These are phyloP conservation scores for Hyperoplus immaculatus DNA, from an alignment of 2,797 vertebrate species.

Conservation along the genomic window DNA sequence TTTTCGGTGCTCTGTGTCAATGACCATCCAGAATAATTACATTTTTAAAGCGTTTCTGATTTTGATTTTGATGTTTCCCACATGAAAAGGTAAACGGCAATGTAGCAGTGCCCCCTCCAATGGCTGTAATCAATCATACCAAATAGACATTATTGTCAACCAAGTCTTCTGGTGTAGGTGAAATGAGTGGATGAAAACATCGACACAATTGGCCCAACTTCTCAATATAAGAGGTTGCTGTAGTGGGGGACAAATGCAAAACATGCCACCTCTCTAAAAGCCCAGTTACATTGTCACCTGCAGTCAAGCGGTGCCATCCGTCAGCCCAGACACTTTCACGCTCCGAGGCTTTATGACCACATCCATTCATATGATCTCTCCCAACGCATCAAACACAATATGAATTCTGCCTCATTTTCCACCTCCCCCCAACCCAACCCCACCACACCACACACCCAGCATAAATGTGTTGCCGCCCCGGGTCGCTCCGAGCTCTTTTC, in stretches of 20 bases:
- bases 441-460: background rate
- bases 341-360: conserved; percentile 52
- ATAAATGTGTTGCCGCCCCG: conserved; percentile 40
- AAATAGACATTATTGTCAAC: background rate
- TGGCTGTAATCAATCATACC: conserved; percentile 10
- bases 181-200: conserved; percentile 30
- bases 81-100: background rate
- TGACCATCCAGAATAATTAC: background rate
- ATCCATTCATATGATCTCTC: conserved; percentile 59
- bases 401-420: conserved; percentile 41
- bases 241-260: conserved; percentile 34
- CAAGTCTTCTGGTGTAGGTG: background rate
- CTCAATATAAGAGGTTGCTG: conserved; percentile 16
- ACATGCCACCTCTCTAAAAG: conserved; percentile 37
- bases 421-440: background rate
- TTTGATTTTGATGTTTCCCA: background rate
- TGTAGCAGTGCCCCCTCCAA: conserved; percentile 13
- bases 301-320: conserved; percentile 45
- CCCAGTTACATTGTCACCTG: conserved; percentile 46
- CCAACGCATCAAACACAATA: conserved; percentile 67
- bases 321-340: conserved; percentile 59
- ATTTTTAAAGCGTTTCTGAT: background rate
- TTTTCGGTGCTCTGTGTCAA: background rate
- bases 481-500: conserved; percentile 61
- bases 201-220: background rate